Conservation (phyloP, 2,888 invertebrate species). For the Habrosyne pyritoides region DNA sequence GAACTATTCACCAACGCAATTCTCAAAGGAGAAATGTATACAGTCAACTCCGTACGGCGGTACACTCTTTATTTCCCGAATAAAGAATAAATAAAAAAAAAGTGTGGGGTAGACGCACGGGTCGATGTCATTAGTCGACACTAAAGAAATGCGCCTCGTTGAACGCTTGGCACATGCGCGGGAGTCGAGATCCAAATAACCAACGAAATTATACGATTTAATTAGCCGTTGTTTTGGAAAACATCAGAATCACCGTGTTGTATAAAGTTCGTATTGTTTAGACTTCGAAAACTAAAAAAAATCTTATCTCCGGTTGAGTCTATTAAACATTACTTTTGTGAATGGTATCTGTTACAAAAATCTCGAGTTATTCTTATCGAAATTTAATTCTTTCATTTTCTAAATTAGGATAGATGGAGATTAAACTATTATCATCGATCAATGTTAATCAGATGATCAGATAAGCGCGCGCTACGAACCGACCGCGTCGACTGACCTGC, state of each 20-base stretch:
- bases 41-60: not conserved
- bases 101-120: slow-evolving; percentile 65
- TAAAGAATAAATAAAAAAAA: slow-evolving; percentile 40
- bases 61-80: slow-evolving; percentile 30
- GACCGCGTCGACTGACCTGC: slow-evolving; percentile 65
- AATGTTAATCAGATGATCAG: slow-evolving; percentile 39
- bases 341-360: not conserved
- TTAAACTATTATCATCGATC: slow-evolving; percentile 15
- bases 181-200: slow-evolving; percentile 63
- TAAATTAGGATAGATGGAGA: not conserved
- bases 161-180: slow-evolving; percentile 72
- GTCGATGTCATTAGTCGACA: slow-evolving; percentile 76
- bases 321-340: not conserved
- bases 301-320: not conserved
- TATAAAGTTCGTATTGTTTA: not conserved
- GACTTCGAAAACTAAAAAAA: not conserved
- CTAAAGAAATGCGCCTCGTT: slow-evolving; percentile 67
- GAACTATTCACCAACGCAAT: slow-evolving; percentile 14
- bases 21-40: slow-evolving; percentile 21
- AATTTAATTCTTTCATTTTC: not conserved
- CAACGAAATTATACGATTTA: slow-evolving; percentile 57
- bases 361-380: not conserved
- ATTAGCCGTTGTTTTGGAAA: slow-evolving; percentile 47
- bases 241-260: slow-evolving; percentile 16
- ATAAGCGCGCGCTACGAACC: slow-evolving; percentile 67